Evolutionary conservation across 2,888 invertebrate genomes (phyloP).

Genomic region (Perithous albicinctus): DNA sequence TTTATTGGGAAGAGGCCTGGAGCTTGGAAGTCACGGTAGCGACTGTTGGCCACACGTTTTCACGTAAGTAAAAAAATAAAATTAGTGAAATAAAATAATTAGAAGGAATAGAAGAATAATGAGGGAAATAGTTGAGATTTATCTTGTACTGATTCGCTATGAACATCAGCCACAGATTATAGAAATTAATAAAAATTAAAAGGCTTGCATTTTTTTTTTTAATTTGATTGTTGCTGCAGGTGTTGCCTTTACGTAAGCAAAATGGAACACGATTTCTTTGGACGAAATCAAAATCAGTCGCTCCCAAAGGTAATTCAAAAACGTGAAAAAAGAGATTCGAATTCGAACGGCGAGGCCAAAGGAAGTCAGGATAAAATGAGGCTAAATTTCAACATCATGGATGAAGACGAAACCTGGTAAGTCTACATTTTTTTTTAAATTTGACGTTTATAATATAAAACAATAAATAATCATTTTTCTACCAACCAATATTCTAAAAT

Average conservation of each 20-base stretch:
- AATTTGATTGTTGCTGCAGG: constrained; percentile 81
- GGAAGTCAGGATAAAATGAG: constrained; percentile 88
- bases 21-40: constrained; percentile 95
- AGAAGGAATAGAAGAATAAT: no score
- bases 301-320: constrained; percentile 89
- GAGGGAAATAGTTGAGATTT: no score
- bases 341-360: constrained; percentile 87
- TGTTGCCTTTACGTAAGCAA: constrained; percentile 97
- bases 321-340: constrained; percentile 85
- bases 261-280: constrained; percentile 95
- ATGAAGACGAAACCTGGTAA: constrained; percentile 92
- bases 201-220: constrained; percentile 20
- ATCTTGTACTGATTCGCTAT: no score
- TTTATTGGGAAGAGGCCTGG: constrained; percentile 93
- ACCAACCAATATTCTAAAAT: not conserved
- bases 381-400: constrained; percentile 87
- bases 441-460: not conserved
- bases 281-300: constrained; percentile 91
- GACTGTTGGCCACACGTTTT: constrained; percentile 99
- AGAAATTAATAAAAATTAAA: not conserved
- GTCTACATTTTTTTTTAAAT: not conserved
- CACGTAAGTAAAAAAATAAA: constrained; percentile 84
- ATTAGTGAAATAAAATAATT: no score
- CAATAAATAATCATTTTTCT: not conserved
- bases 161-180: no score